Conservation (phyloP, 2,888 invertebrate genomes). For the Morinoia aosen region DNA sequence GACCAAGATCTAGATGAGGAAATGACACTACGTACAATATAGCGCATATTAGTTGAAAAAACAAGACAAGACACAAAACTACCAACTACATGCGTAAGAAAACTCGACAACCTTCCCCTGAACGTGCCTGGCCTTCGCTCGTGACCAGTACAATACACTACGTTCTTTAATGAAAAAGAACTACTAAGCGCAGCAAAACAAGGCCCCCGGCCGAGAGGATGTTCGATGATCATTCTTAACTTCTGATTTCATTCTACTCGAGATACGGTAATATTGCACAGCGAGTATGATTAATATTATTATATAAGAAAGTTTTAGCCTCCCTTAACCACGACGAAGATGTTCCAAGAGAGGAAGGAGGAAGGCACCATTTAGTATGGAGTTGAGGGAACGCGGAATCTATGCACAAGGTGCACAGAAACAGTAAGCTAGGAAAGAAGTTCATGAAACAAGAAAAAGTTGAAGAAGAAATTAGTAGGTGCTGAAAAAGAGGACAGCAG, state of each 20-base stretch:
- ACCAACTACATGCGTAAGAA: neutral
- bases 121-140: neutral
- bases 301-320: no score
- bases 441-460: no score
- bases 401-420: no score
- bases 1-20: neutral
- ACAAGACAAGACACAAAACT: neutral
- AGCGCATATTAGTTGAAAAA: neutral
- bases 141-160: neutral
- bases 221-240: neutral
- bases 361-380: no score
- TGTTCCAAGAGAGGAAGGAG: no score
- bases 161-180: neutral
- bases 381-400: no score
- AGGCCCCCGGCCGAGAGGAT: neutral
- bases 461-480: no score
- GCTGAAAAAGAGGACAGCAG: no score
- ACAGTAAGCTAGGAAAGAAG: no score
- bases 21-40: neutral
- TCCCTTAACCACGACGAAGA: no score
- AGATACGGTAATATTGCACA: no score
- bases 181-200: neutral
- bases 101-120: neutral
- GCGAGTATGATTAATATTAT: no score
- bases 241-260: neutral